These are phyloP conservation scores for Anthoscopus minutus DNA, from an alignment of 2,113 vertebrate species.

Conservation along the genomic window DNA sequence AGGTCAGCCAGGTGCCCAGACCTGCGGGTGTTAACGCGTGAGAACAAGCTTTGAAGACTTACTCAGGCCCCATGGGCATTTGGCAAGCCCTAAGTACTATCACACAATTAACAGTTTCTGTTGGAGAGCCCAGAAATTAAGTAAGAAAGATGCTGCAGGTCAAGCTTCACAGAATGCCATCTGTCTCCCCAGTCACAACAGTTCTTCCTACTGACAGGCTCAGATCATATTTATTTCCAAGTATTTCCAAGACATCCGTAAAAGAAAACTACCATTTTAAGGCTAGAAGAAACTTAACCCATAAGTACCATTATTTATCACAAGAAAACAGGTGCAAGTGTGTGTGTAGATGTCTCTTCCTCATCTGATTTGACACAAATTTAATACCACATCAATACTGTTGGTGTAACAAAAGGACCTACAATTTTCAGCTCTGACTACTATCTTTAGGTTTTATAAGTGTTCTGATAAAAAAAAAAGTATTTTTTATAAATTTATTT, in stretches of 20 bases:
- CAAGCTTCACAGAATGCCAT: not conserved
- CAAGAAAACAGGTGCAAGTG: not conserved
- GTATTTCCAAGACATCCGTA: not conserved
- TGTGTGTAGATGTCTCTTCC: not conserved
- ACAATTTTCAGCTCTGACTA: not conserved
- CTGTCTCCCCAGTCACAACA: not conserved
- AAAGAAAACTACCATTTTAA: not conserved
- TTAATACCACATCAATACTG: not conserved
- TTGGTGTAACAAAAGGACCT: not conserved
- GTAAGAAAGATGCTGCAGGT: not conserved
- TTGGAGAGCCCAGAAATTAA: not conserved
- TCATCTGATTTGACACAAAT: not conserved
- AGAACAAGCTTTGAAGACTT: not conserved
- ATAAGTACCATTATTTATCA: not conserved
- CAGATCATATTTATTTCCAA: not conserved
- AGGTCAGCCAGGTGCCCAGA: not conserved
- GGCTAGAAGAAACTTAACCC: not conserved
- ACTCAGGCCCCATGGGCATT: not conserved
- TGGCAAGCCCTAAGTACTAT: not conserved
- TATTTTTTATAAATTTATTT: not conserved
- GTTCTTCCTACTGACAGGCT: not conserved
- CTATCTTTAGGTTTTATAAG: not conserved
- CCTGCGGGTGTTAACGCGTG: rapidly evolving
- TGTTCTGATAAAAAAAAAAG: not conserved
- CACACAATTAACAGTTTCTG: not conserved